A percentile compares a stretch with the other conserved stretches of the same genome.
Evolutionary conservation across 2,113 vertebrate species (phyloP).

Genomic region (Anguilla japonica): DNA sequence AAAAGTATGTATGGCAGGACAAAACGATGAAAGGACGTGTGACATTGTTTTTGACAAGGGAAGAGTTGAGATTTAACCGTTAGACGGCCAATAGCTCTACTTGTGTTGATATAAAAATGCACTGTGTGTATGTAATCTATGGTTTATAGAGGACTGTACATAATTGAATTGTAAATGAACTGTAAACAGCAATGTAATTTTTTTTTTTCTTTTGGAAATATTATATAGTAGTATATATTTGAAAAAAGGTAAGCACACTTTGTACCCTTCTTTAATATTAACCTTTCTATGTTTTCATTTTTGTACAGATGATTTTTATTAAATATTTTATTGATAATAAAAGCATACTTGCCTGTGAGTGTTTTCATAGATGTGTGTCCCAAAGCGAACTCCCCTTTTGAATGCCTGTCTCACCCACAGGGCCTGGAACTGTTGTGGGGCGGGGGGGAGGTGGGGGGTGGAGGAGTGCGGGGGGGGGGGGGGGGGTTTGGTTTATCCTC

Average conservation of each 20-base stretch:
- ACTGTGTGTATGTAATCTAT: conserved; percentile 72
- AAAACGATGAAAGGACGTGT: neutral
- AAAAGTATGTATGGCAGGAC: neutral
- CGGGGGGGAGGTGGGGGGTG: too few species aligned
- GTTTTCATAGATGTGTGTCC: conserved; percentile 39
- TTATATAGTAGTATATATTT: conserved; percentile 81
- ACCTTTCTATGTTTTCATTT: conserved; percentile 71
- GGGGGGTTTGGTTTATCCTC: conserved; percentile 30
- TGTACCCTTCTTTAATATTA: conserved; percentile 67
- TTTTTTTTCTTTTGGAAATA: conserved; percentile 74
- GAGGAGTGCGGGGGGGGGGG: too few species aligned
- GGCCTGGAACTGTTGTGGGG: conserved; percentile 27
- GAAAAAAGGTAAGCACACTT: conserved; percentile 70
- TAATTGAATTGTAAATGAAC: conserved; percentile 83
- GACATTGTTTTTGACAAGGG: neutral
- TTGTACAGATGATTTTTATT: conserved; percentile 82
- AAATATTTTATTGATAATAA: conserved; percentile 78
- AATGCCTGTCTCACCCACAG: conserved; percentile 32
- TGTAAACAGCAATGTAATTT: conserved; percentile 81
- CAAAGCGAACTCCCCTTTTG: conserved; percentile 36
- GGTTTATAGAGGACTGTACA: conserved; percentile 82
- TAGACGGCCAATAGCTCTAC: conserved; percentile 51
- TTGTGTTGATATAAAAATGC: conserved; percentile 67
- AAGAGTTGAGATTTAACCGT: conserved; percentile 41
- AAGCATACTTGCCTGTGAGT: conserved; percentile 20